A percentile compares a stretch with the other conserved stretches of the same genome.
Conservation (phyloP, 1,140 invertebrate species). For the silkworm (Bombyx mori) region ASM3026992v2 NC_085131.1:8243001-8243500, state of each 20-base stretch:
- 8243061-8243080: too few species aligned
- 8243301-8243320: conserved; percentile 51
- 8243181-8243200: conserved; percentile 22
- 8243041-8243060: too few species aligned
- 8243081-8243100: too few species aligned
- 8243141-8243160: too few species aligned
- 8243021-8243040: too few species aligned
- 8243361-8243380: conserved; percentile 45
- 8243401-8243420: background rate
- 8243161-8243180: background rate
- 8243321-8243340: conserved; percentile 47
- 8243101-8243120: too few species aligned
- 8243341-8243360: conserved; percentile 31
- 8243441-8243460: too few species aligned
- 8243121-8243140: too few species aligned
- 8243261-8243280: conserved; percentile 26
- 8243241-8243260: conserved; percentile 39
- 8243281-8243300: conserved; percentile 53
- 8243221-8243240: conserved; percentile 35
- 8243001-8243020: too few species aligned
- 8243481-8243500: too few species aligned
- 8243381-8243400: conserved; percentile 23
- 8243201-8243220: conserved; percentile 32
- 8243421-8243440: background rate
- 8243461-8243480: too few species aligned